These are phyloP conservation scores for Enteromius paludinosus DNA, from an alignment of 2,797 vertebrate genomes.

Conservation along the genomic window DNA sequence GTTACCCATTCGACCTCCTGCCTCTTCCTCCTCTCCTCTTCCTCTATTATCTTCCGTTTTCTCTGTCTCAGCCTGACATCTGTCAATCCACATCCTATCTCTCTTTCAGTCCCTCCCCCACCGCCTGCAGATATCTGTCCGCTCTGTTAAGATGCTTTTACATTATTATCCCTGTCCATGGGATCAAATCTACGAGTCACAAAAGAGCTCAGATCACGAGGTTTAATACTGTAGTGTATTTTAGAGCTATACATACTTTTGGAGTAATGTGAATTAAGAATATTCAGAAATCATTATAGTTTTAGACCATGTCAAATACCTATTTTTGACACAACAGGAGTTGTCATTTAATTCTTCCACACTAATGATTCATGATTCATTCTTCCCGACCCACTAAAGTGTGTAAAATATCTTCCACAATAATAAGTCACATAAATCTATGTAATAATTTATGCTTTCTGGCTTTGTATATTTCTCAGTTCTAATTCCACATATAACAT, in stretches of 20 bases:
- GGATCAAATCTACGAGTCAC: slow-evolving; percentile 68
- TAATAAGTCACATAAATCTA: neutral
- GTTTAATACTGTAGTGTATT: neutral
- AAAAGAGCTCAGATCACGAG: slow-evolving; percentile 56
- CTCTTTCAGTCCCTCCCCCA: slow-evolving; percentile 55
- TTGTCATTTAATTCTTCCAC: slow-evolving; percentile 6
- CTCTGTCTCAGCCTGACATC: slow-evolving; percentile 6
- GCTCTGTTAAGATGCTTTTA: slow-evolving; percentile 79
- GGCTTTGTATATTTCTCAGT: neutral
- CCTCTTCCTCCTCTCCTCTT: slow-evolving; percentile 8
- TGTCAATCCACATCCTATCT: slow-evolving; percentile 1
- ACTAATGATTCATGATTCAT: neutral
- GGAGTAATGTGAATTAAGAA: neutral
- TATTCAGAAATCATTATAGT: neutral
- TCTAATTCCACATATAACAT: neutral
- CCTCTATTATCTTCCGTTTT: neutral
- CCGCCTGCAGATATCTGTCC: slow-evolving; percentile 76
- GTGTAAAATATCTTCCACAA: neutral
- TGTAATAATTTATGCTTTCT: neutral
- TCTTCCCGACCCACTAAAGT: neutral
- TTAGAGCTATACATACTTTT: neutral
- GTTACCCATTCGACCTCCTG: slow-evolving; percentile 29
- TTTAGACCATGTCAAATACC: neutral
- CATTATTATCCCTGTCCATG: slow-evolving; percentile 73
- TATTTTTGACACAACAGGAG: neutral